A percentile compares a stretch with the other conserved stretches of the same genome.
Evolutionary conservation across 2,113 vertebrate species (phyloP).

Genomic region (Stigmatopora nigra): DNA sequence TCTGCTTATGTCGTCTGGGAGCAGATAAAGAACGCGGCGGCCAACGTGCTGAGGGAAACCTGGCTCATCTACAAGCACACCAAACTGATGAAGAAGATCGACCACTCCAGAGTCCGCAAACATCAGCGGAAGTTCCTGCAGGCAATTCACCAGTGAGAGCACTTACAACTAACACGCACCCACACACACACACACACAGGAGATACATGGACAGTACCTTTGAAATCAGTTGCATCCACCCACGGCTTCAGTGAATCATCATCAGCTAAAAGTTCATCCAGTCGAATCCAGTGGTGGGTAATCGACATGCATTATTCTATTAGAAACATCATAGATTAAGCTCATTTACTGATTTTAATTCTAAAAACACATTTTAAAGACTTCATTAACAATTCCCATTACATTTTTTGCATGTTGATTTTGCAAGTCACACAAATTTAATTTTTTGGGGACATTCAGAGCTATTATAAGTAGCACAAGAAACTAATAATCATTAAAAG

Average conservation of each 20-base stretch:
- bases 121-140: conserved; percentile 98
- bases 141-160: conserved; percentile 94
- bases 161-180: conserved; percentile 17
- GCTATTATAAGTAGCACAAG: too few species aligned
- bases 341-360: conserved; percentile 12
- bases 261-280: conserved; percentile 37
- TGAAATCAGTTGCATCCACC: conserved; percentile 47
- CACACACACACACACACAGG: conserved; percentile 13
- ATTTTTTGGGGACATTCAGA: too few species aligned
- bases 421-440: too few species aligned
- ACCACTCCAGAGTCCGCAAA: conserved; percentile 93
- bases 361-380: not conserved
- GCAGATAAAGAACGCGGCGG: conserved; percentile 95
- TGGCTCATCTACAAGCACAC: conserved; percentile 99
- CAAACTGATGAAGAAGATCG: conserved; percentile 93
- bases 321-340: conserved; percentile 11
- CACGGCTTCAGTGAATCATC: conserved; percentile 45
- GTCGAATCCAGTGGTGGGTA: conserved; percentile 38
- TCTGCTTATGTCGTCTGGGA: conserved; percentile 35
- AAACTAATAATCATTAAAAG: too few species aligned
- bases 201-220: conserved; percentile 25
- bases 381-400: too few species aligned
- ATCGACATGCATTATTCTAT: conserved; percentile 23
- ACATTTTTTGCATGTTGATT: too few species aligned
- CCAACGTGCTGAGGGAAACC: conserved; percentile 92